Conservation (phyloP, 1,140 invertebrate genomes). For the Colletes gigas region DNA sequence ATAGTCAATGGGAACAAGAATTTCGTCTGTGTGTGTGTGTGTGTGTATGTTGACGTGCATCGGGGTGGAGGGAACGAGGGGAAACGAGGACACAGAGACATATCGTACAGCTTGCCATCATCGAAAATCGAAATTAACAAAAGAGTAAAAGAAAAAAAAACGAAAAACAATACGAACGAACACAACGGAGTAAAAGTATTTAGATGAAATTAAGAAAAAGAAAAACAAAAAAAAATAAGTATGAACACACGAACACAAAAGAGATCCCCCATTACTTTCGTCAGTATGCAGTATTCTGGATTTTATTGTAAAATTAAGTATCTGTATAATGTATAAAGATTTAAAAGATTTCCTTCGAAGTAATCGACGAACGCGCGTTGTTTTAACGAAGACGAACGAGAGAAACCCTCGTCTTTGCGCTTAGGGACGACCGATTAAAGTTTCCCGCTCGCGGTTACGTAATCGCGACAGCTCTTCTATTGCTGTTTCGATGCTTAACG, state of each 20-base stretch:
- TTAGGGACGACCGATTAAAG: constrained; percentile 42
- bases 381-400: constrained; percentile 1
- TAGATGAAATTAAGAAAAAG: neutral
- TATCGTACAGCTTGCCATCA: constrained; percentile 66
- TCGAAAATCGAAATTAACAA: constrained; percentile 26
- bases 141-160: neutral
- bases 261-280: constrained; percentile 50
- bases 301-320: constrained; percentile 62
- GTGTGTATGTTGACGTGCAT: constrained; percentile 4
- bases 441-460: constrained; percentile 62
- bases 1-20: constrained; percentile 42
- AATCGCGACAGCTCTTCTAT: constrained; percentile 68
- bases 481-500: constrained; percentile 65
- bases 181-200: neutral
- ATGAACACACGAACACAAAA: constrained; percentile 4
- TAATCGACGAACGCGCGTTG: constrained; percentile 46
- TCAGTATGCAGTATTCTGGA: constrained; percentile 64
- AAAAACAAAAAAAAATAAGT: neutral
- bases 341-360: constrained; percentile 48
- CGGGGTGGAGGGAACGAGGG: constrained; percentile 1
- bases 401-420: constrained; percentile 28
- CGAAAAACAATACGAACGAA: neutral
- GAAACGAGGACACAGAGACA: constrained; percentile 56
- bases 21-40: neutral
- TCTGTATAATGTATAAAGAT: constrained; percentile 63